phyloP scores from a whole-genome alignment of 1,140 invertebrate species.

The Euschistus heros region DNA sequence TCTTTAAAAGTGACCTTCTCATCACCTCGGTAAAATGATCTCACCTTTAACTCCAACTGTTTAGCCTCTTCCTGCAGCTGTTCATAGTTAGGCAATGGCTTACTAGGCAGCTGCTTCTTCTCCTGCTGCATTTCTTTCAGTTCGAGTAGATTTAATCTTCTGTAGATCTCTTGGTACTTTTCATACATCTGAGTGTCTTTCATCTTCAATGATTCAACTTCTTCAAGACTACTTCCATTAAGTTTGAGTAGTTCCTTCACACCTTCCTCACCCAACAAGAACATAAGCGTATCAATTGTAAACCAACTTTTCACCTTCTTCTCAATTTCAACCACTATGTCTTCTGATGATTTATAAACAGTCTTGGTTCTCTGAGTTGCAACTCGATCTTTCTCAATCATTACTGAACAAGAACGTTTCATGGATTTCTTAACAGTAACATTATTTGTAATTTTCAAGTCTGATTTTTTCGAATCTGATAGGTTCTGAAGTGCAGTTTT shows the following conservation, averaged over 20 bases:
- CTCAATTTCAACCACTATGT: constrained; percentile 15
- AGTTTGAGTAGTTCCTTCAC: constrained; percentile 1
- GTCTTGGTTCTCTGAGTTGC: neutral
- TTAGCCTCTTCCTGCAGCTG: constrained; percentile 7
- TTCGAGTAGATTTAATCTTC: constrained; percentile 5
- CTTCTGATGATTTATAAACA: neutral
- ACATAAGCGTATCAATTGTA: constrained; percentile 15
- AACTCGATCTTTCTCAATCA: neutral
- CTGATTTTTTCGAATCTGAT: too few species aligned
- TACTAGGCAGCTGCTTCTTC: neutral
- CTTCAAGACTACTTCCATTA: neutral
- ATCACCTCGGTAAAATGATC: constrained; percentile 20
- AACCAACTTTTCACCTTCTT: constrained; percentile 19
- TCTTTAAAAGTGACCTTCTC: constrained; percentile 1
- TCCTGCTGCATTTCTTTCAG: neutral
- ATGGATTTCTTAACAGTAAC: neutral
- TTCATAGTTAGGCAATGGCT: constrained; percentile 12
- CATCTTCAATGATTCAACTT: neutral
- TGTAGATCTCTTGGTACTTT: constrained; percentile 7
- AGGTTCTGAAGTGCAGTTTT: too few species aligned
- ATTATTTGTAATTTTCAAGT: too few species aligned
- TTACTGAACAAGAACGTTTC: neutral
- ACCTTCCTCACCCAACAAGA: constrained; percentile 13
- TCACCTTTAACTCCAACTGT: constrained; percentile 15
- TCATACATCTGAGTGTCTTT: constrained; percentile 1